Evolutionary conservation across 37 sponge, comb jelly and placozoan species (phyloP).

Genomic region (Beroe forskalii): DNA sequence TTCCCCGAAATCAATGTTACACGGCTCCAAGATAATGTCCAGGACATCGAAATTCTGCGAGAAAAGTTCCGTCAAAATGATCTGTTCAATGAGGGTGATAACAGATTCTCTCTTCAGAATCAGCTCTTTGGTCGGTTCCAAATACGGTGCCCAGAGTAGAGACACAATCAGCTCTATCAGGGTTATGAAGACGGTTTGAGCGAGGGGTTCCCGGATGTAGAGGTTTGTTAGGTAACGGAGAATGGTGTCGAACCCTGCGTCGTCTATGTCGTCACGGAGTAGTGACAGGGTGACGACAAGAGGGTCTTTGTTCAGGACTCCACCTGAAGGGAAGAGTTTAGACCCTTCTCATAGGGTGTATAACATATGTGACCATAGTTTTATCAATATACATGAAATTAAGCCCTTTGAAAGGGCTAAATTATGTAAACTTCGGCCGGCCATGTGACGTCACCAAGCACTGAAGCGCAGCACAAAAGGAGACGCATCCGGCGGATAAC

Average conservation of each 20-base stretch:
- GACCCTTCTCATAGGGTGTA: no score
- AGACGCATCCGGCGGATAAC: no score
- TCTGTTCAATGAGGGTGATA: background rate
- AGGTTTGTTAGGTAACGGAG: conserved; percentile 36
- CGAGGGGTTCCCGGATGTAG: background rate
- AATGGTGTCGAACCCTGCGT: background rate
- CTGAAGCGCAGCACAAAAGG: no score
- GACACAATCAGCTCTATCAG: conserved; percentile 26
- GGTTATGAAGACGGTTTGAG: background rate
- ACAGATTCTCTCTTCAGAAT: background rate
- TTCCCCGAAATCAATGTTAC: conserved; percentile 17
- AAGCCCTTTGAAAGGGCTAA: no score
- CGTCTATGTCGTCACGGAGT: conserved; percentile 39
- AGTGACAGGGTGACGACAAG: conserved; percentile 1
- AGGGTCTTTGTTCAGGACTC: conserved; percentile 43
- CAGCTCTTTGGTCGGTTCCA: conserved; percentile 49
- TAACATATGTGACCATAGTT: no score
- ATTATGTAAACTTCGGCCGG: no score
- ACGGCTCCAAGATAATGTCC: conserved; percentile 49
- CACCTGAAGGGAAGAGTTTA: background rate
- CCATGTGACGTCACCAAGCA: no score
- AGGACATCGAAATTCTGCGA: conserved; percentile 52
- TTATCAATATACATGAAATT: no score
- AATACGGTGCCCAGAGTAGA: conserved; percentile 48
- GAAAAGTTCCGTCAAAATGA: conserved; percentile 8